Evolutionary conservation across 2,797 vertebrate genomes (phyloP).

Genomic region (Pygocentrus nattereri): DNA sequence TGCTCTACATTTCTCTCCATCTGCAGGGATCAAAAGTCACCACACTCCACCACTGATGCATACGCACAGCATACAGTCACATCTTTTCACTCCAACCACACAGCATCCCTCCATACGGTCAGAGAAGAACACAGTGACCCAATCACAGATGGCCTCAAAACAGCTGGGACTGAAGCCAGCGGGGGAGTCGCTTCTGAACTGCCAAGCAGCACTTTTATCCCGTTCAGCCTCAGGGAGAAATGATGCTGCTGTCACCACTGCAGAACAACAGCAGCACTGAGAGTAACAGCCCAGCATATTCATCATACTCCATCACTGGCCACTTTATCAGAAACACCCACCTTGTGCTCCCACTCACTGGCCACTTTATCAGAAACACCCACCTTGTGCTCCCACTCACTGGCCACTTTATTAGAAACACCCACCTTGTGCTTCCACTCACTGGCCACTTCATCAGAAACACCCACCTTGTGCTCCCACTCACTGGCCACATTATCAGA

Average conservation of each 20-base stretch:
- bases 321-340: neutral
- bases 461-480: too few species aligned
- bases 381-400: neutral
- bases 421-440: too few species aligned
- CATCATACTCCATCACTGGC: neutral
- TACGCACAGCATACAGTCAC: neutral
- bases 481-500: too few species aligned
- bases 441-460: too few species aligned
- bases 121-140: neutral
- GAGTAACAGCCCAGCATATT: neutral
- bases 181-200: neutral
- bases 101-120: neutral
- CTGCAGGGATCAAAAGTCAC: neutral
- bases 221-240: neutral
- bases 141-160: conserved; percentile 7
- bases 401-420: neutral
- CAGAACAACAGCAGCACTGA: neutral
- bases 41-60: neutral
- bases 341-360: neutral
- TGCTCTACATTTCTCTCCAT: neutral
- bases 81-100: neutral
- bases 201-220: neutral
- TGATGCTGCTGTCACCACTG: neutral
- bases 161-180: neutral
- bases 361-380: neutral